Conservation (phyloP, 2,797 vertebrate genomes). For the Craterocephalus amniculus region DNA sequence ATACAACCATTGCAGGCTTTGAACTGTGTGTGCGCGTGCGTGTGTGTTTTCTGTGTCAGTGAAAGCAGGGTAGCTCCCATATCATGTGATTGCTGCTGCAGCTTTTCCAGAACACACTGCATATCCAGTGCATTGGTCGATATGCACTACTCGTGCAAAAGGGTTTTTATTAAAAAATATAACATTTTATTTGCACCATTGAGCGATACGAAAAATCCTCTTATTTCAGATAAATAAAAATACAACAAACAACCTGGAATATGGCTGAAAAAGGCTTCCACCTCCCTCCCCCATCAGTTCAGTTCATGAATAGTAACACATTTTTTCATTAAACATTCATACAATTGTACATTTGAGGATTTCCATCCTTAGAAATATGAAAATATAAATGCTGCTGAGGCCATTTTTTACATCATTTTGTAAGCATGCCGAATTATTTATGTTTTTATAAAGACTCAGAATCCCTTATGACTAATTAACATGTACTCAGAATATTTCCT, state of each 20-base stretch:
- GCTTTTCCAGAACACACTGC: conserved; percentile 46
- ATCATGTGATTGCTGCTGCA: conserved; percentile 48
- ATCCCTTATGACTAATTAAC: too few species aligned
- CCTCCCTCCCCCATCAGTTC: background rate
- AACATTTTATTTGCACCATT: conserved; percentile 36
- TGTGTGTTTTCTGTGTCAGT: background rate
- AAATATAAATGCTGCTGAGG: too few species aligned
- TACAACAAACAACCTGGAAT: too few species aligned
- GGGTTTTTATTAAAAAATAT: background rate
- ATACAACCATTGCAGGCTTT: conserved; percentile 20
- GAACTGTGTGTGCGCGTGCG: conserved; percentile 5
- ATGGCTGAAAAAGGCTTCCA: too few species aligned
- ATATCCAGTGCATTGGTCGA: conserved; percentile 1
- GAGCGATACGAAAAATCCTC: background rate
- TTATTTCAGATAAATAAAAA: background rate
- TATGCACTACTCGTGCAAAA: background rate
- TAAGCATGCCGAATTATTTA: too few species aligned
- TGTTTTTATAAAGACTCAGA: too few species aligned
- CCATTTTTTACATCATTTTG: background rate
- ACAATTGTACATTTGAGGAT: background rate
- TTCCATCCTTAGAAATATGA: background rate
- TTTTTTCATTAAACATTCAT: background rate
- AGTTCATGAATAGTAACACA: conserved; percentile 13
- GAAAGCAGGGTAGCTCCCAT: conserved; percentile 9
- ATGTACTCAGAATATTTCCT: too few species aligned